Conservation (phyloP, 2,888 invertebrate genomes). For the Dorcus parallelipipedus region DNA sequence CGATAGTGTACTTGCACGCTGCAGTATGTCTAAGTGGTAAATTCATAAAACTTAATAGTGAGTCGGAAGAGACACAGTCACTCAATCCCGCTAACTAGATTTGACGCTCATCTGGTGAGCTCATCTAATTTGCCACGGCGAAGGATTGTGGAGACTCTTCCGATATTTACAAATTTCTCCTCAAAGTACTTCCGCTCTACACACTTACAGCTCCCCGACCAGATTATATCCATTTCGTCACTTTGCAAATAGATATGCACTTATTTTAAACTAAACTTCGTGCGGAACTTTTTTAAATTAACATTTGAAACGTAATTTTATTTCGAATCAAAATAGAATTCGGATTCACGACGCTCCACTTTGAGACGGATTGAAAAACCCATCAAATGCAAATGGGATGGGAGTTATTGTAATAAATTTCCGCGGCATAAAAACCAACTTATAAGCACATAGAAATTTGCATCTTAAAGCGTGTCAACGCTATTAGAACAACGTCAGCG, state of each 20-base stretch:
- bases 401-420: too few species aligned
- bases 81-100: constrained; percentile 38
- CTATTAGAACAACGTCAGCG: not conserved
- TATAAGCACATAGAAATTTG: not conserved
- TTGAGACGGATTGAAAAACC: too few species aligned
- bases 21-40: not conserved
- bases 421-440: not conserved
- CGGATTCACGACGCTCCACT: too few species aligned
- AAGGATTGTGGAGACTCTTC: constrained; percentile 30
- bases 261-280: too few species aligned
- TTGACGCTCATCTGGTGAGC: constrained; percentile 38
- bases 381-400: too few species aligned
- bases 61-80: constrained; percentile 23
- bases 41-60: constrained; percentile 1
- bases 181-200: constrained; percentile 3
- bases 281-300: too few species aligned
- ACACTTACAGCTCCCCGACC: not conserved
- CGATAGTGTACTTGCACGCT: too few species aligned
- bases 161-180: constrained; percentile 13
- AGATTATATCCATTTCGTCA: too few species aligned
- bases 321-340: too few species aligned
- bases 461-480: not conserved
- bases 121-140: constrained; percentile 37
- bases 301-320: too few species aligned
- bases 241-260: too few species aligned